Conservation (phyloP, 2,888 invertebrate genomes). For the Tanypteryx hageni region DNA sequence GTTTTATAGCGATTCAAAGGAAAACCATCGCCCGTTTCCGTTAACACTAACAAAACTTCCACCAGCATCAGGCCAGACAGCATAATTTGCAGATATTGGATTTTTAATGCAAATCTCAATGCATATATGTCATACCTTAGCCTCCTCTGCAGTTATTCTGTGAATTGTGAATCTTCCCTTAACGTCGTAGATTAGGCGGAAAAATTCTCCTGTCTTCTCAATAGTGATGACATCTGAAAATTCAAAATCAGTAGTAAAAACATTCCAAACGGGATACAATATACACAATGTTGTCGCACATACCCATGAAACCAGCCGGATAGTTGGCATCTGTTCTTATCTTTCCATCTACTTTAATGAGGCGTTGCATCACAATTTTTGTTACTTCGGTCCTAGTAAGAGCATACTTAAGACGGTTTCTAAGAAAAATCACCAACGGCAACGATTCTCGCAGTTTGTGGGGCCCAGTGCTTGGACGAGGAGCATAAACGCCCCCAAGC, state of each 20-base stretch:
- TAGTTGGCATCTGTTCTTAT: slow-evolving; percentile 98
- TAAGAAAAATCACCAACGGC: slow-evolving; percentile 96
- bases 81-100: neutral
- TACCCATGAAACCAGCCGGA: slow-evolving; percentile 99
- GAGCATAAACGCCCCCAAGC: slow-evolving; percentile 97
- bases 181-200: slow-evolving; percentile 98
- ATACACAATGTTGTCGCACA: slow-evolving; percentile 73
- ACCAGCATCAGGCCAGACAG: neutral
- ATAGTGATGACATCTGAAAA: slow-evolving; percentile 97
- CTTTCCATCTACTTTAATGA: slow-evolving; percentile 99
- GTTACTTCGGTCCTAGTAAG: slow-evolving; percentile 97
- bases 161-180: slow-evolving; percentile 99
- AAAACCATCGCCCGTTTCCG: neutral
- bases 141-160: slow-evolving; percentile 97
- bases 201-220: slow-evolving; percentile 98
- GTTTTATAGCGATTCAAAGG: too few species aligned
- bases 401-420: slow-evolving; percentile 98
- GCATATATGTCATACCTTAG: slow-evolving; percentile 83
- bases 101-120: neutral
- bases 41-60: neutral
- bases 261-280: neutral
- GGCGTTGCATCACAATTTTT: slow-evolving; percentile 98
- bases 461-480: slow-evolving; percentile 97
- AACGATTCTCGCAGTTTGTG: slow-evolving; percentile 98
- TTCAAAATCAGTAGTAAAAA: slow-evolving; percentile 60